phyloP scores from a whole-genome alignment of 1,140 invertebrate species.

The Trialeurodes vaporariorum region DNA sequence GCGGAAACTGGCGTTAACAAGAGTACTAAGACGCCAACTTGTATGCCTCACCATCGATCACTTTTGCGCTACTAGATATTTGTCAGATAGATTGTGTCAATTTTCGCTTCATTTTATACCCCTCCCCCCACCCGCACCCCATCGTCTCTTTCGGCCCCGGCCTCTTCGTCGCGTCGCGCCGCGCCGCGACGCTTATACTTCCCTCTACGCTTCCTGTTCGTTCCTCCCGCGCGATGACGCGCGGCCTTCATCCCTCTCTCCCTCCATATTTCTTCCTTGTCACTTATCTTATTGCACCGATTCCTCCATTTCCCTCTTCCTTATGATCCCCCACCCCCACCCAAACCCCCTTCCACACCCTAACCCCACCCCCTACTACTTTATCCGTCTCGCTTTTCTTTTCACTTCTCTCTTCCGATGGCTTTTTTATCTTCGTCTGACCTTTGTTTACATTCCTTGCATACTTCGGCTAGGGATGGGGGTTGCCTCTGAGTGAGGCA shows the following conservation, averaged over 20 bases:
- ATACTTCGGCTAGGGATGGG: too few species aligned
- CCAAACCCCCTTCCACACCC: too few species aligned
- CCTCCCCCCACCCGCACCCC: not conserved
- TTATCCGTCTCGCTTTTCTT: not conserved
- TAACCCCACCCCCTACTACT: not conserved
- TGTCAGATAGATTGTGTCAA: not conserved
- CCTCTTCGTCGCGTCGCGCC: too few species aligned
- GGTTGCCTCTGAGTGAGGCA: too few species aligned
- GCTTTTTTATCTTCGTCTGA: not conserved
- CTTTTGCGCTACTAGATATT: not conserved
- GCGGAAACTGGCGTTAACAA: not conserved
- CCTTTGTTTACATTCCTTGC: not conserved
- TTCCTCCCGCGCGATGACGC: not conserved
- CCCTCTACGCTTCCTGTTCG: too few species aligned
- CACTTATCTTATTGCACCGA: not conserved
- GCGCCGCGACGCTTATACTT: too few species aligned
- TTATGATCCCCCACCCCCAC: too few species aligned
- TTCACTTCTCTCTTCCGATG: too few species aligned
- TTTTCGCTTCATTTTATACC: too few species aligned
- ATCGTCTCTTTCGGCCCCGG: too few species aligned
- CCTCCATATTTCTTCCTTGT: not conserved
- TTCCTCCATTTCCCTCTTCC: too few species aligned
- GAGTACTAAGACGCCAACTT: not conserved
- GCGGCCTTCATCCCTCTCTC: not conserved
- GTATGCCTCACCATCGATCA: not conserved